These are phyloP conservation scores for Argyresthia goedartella DNA, from an alignment of 2,888 invertebrate genomes.

Conservation along the genomic window DNA sequence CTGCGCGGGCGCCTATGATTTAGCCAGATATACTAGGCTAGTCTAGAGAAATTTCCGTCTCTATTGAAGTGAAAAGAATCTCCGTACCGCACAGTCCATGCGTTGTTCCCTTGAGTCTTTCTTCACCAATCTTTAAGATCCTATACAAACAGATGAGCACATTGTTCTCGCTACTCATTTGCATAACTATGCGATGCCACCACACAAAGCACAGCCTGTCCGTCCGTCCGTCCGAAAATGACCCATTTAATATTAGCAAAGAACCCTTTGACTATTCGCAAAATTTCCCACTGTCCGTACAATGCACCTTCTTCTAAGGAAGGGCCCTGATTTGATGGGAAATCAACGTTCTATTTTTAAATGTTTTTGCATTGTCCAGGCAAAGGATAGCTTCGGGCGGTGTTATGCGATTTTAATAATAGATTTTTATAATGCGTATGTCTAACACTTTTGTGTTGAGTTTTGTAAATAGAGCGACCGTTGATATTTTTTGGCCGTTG, in stretches of 20 bases:
- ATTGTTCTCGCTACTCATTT: conserved; percentile 49
- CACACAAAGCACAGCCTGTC: conserved; percentile 39
- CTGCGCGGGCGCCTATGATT: no score
- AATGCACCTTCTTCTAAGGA: conserved; percentile 52
- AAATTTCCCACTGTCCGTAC: conserved; percentile 64
- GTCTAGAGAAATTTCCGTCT: no score
- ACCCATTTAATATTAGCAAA: conserved; percentile 48
- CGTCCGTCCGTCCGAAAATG: conserved; percentile 40
- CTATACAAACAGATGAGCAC: conserved; percentile 2
- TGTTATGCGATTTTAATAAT: conserved; percentile 50
- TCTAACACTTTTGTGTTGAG: conserved; percentile 13
- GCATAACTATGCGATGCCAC: conserved; percentile 52
- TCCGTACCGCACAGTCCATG: no score
- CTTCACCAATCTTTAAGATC: conserved; percentile 17
- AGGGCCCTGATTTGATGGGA: conserved; percentile 69
- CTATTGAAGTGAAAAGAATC: no score
- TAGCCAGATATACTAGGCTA: no score
- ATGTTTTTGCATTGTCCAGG: conserved; percentile 67
- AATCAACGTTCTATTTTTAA: conserved; percentile 48
- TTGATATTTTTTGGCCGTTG: not conserved
- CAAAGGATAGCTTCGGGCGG: not conserved
- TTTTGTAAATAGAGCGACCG: conserved; percentile 8
- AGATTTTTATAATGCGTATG: not conserved
- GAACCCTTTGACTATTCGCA: conserved; percentile 35
- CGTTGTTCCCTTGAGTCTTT: no score